Base-by-base conservation (phyloP, 2,888 invertebrate species). In the Cylloceria caligata region DNA sequence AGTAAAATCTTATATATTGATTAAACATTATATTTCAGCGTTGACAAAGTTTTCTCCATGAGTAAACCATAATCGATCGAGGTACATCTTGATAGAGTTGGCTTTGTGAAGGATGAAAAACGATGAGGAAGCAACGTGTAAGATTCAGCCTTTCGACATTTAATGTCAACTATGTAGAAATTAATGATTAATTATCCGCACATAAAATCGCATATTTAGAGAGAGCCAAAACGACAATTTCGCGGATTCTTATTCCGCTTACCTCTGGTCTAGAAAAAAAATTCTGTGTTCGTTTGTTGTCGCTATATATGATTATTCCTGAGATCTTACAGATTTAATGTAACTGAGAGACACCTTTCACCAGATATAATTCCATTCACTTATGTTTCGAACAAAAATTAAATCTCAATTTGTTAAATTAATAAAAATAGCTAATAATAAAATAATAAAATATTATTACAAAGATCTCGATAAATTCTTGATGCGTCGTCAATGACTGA, bases 341-440 rank as follows among this genome's bases (percentile, higher is more conserved):
- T 42, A 42, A 42, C 11, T 52, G 52, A 52, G 7, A 24, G 9
- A 47, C 13, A 52, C 36, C 73, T 55, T 67, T 27, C 64, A 52
- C 67, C 45, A 34, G 16, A 45, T n/a, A 30, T 4, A 30, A 45
- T 45, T 16, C 16, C 6, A n/a, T 45, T n/a, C 45, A 16, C 4
- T 45, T 45, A 13, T 0, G 45, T 16, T 45, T n/a, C 16, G 13
- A 16, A 45, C n/a, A n/a, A 45, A 16, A 45, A 13, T 42, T 42
- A 13, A n/a, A 42, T 45, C 0, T 5, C 45, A 45, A 45, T 45
- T n/a, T 16, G 3, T 45, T n/a, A 30, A 30, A 30, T 30, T 4
- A 5, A 45, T 16, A n/a, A 3, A 45, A 45, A 16, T 0, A 6
- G n/a, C 16, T 0, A 16, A 16, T 45, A n/a, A 45, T n/a, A 16